A percentile compares a stretch with the other conserved stretches of the same genome.
Conservation (phyloP, 2,113 vertebrate species). For the Chascanopsetta lugubris region DNA sequence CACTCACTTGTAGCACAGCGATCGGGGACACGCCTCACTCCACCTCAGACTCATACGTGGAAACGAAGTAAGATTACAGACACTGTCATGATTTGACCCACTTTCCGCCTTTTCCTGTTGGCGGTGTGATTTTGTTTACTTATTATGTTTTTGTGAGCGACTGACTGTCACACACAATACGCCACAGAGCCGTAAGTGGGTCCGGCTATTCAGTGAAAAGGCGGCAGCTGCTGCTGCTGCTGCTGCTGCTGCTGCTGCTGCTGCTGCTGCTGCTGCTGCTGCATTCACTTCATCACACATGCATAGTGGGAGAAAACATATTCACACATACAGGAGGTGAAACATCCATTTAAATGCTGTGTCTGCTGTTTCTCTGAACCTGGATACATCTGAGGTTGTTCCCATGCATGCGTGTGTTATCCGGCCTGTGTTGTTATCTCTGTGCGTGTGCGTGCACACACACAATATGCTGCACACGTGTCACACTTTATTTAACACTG, state of each 20-base stretch:
- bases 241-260: no score
- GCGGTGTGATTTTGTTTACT: conserved; percentile 26
- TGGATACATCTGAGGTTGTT: not conserved
- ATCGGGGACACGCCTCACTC: no score
- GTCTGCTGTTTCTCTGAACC: conserved; percentile 1
- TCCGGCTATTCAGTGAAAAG: conserved; percentile 35
- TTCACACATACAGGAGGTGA: not conserved
- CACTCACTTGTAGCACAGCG: no score
- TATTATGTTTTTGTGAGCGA: conserved; percentile 41
- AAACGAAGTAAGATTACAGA: conserved; percentile 7
- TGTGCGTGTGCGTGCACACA: not conserved
- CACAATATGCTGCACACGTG: conserved; percentile 18
- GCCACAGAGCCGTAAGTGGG: conserved; percentile 17
- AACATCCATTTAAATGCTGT: not conserved
- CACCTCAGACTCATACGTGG: no score
- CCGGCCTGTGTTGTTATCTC: not conserved
- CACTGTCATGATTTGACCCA: conserved; percentile 25
- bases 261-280: no score
- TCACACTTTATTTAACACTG: conserved; percentile 53
- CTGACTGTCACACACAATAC: conserved; percentile 35
- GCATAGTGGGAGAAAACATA: not conserved
- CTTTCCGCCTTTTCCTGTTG: conserved; percentile 23
- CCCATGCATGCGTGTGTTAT: not conserved
- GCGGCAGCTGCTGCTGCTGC: no score
- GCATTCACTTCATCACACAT: not conserved